Evolutionary conservation across 2,888 invertebrate genomes (phyloP), one percentile per base, ranked within the genome.

Genomic region (Merodon equestris): DNA sequence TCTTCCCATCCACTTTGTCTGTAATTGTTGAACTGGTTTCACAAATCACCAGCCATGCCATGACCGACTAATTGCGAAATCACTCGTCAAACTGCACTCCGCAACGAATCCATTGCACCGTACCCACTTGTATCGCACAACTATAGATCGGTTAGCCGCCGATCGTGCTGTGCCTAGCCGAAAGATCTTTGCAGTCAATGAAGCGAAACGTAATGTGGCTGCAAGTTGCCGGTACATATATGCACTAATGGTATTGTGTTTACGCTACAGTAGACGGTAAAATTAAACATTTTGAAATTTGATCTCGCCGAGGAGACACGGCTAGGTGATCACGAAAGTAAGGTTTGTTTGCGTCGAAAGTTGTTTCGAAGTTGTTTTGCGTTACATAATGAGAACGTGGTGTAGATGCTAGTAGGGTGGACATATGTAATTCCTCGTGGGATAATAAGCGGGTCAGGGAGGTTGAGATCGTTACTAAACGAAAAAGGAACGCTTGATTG

Each of bases 271-370:
- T n/a, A 13, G 15, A 34, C 38, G 38, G 50, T 27, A 38, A 15
- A 64, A 51, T 53, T 40, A 54, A 60, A 9, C 56, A 38, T 48
- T 48, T 58, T 64, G 18, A 44, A 66, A 71, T 40, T 48, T 48
- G 75, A 60, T 70, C 36, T 50, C 14, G 12, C 36, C 12, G 57
- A 13, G 50, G 27, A 13, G 12, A 13, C 45, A 53, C 13, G 47
- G 10, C 68, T 47, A 27, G 58, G 3, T 42, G 14, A 27, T 10
- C 61, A 36, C 40, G 48, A 73, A 66, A 60, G 9, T 45, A 50
- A 7, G 17, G 40, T 66, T 17, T 17, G 17, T 34, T 42, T 27
- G 27, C 10, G 4, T 15, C 47, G 54, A 51, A 45, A 58, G 58
- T 58, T 58, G 58, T 57, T 67, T 57, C 40, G 27, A 15, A 45